These are phyloP conservation scores for Palythoa grandiflora DNA, from an alignment of 92 coral and sea anemone species.

Conservation along the genomic window DNA sequence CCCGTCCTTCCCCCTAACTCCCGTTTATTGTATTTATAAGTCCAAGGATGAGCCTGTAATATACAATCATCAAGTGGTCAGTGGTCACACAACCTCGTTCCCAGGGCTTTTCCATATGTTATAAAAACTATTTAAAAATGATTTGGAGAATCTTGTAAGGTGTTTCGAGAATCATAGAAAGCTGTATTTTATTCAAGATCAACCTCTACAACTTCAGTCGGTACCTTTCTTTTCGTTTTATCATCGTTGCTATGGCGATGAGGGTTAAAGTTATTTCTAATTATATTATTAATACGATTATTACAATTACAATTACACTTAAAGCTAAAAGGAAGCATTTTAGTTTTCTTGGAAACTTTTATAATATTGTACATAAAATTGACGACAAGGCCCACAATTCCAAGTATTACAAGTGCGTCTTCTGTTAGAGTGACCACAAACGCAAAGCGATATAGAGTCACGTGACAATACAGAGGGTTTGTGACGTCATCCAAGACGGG, in stretches of 20 bases:
- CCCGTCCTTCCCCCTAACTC: too few species aligned
- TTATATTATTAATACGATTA: neutral
- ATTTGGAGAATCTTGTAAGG: too few species aligned
- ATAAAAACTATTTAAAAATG: too few species aligned
- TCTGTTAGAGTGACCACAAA: conserved; percentile 25
- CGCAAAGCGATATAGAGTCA: conserved; percentile 38
- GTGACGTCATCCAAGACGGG: conserved; percentile 45
- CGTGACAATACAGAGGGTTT: conserved; percentile 40
- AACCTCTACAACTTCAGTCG: conserved; percentile 20
- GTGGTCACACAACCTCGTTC: too few species aligned
- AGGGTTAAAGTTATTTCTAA: neutral
- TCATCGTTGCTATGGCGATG: neutral
- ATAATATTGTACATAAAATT: conserved; percentile 9
- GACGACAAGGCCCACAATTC: conserved; percentile 29
- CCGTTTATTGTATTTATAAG: too few species aligned
- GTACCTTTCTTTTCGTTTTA: conserved; percentile 4
- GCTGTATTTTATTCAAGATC: conserved; percentile 11
- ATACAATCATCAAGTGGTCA: too few species aligned
- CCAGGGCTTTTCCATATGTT: too few species aligned
- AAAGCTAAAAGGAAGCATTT: conserved; percentile 11
- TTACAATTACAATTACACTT: neutral
- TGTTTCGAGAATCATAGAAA: too few species aligned
- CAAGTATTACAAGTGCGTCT: conserved; percentile 33
- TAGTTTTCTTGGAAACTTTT: conserved; percentile 2
- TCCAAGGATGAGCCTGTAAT: too few species aligned